Evolutionary conservation across 2,888 invertebrate species (phyloP), one percentile per base, ranked within the genome.

Genomic region (Platerodrilus igneus): DNA sequence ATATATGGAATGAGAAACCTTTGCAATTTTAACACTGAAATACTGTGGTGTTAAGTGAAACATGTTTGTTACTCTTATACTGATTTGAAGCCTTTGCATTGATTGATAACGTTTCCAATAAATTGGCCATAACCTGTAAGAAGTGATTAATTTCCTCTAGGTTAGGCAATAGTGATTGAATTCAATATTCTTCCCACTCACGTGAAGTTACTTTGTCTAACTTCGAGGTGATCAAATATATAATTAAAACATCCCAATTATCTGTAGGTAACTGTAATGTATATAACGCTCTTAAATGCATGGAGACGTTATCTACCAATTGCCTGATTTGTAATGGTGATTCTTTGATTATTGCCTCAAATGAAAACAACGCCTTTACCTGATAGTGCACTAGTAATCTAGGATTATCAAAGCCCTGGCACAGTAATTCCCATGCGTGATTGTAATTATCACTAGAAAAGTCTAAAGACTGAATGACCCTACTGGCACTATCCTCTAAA

Each of bases 371-470:
- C 5, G 51, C 42, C 11, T 43, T 45, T 7, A 55, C 34, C 28
- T 53, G 52, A 27, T 41, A 47, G 25, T 51, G 30, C 17, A 53
- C 37, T n/a, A 55, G 44, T 4, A 50, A 16, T 3, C 19, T 28
- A 37, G 47, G 45, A 28, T 52, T 52, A 27, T 50, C 39, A 37
- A 28, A 55, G 5, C 52, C 28, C 5, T 52, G 41, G 13, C 15
- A 36, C 30, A 53, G 22, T 21, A 51, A 32, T 14, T 50, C 35
- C 49, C 49, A 55, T 5, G 55, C 48, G 10, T 36, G 34, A 19
- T 21, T 14, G 28, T 53, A 53, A 37, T 51, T 52, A 5, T 23
- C 10, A 3, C 19, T 35, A 2, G 51, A 37, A 9, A 46, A 22
- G 25, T 42, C 36, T 11, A 54, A 26, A 10, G 42, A 46, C 19